A percentile compares a stretch with the other conserved stretches of the same genome.
Conservation (phyloP, 2,888 invertebrate genomes). For the Nymphalis urticae region DNA sequence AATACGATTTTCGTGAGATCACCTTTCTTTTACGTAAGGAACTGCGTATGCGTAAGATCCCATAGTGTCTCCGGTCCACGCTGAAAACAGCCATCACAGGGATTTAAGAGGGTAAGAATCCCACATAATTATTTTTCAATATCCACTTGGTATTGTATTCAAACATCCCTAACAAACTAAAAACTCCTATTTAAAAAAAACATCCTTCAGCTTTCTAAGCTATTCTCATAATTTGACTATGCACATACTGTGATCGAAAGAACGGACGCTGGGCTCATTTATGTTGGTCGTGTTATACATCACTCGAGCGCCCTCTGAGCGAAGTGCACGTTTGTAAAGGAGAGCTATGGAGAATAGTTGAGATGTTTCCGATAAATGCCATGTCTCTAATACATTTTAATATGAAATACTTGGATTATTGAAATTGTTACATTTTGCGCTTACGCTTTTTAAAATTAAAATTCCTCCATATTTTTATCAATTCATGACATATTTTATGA, state of each 20-base stretch:
- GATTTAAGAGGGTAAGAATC: no score
- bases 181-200: background rate
- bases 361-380: slow-evolving; percentile 71
- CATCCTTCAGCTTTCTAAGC: slow-evolving; percentile 13
- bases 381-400: slow-evolving; percentile 54
- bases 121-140: no score
- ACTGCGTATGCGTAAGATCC: no score
- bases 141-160: no score
- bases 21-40: no score
- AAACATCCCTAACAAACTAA: no score
- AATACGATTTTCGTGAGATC: no score
- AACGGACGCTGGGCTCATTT: slow-evolving; percentile 38
- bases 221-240: slow-evolving; percentile 1
- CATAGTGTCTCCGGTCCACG: no score
- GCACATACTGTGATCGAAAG: slow-evolving; percentile 14
- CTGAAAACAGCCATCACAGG: no score
- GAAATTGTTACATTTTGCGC: slow-evolving; percentile 5
- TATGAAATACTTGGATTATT: slow-evolving; percentile 37
- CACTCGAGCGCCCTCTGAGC: slow-evolving; percentile 54
- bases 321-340: slow-evolving; percentile 50
- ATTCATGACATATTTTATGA: no score
- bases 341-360: slow-evolving; percentile 48
- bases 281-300: slow-evolving; percentile 45
- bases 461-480: no score
- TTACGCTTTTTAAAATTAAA: background rate